Percentiles rank a stretch among this genome's conserved stretches.
Conservation (phyloP, 1,140 invertebrate genomes). For the Metopolophium dirhodum region DNA sequence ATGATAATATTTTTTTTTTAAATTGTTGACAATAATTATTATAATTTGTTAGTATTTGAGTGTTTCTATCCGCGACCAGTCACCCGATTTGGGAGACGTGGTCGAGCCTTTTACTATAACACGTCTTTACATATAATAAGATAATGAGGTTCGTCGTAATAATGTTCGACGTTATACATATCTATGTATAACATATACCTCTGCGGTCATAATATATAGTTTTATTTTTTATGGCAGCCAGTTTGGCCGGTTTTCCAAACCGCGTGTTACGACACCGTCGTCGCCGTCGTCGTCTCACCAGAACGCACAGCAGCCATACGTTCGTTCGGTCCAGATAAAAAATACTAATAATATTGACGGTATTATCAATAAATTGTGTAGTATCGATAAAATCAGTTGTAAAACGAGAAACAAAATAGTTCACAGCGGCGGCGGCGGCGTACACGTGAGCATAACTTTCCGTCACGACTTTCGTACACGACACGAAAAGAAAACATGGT, state of each 20-base stretch:
- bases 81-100: neutral
- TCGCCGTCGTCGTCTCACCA: neutral
- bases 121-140: neutral
- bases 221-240: constrained; percentile 1
- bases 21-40: neutral
- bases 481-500: neutral
- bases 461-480: neutral
- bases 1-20: neutral
- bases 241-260: neutral
- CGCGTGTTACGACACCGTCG: neutral
- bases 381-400: neutral
- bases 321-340: neutral
- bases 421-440: neutral
- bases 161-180: neutral
- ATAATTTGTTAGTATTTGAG: neutral
- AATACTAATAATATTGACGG: neutral
- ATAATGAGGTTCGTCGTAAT: neutral
- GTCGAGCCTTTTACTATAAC: neutral
- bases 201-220: neutral
- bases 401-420: neutral
- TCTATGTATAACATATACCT: neutral
- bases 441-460: neutral
- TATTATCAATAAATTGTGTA: neutral
- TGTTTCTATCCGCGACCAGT: neutral
- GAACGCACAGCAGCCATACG: neutral